These are phyloP conservation scores for Chlamydotis undulata DNA, from an alignment of 2,113 vertebrate species.

Conservation along the genomic window DNA sequence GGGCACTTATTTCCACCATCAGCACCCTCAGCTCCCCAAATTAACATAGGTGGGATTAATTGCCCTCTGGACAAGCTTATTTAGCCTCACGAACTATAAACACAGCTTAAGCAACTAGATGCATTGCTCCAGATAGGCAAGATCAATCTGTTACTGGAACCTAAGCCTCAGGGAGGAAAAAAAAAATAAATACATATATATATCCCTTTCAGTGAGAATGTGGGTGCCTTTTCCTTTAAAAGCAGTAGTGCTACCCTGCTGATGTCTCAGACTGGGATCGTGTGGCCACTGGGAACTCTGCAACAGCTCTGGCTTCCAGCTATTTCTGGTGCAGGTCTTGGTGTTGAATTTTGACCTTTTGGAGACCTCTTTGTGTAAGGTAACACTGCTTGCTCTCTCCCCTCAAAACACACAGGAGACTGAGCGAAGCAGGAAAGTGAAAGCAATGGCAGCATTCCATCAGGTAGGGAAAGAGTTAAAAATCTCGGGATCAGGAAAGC, in stretches of 20 bases:
- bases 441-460: background rate
- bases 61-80: background rate
- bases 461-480: background rate
- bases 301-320: background rate
- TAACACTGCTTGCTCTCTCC: accelerated
- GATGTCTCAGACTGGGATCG: background rate
- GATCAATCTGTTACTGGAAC: background rate
- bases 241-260: background rate
- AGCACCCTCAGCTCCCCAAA: background rate
- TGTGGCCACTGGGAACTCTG: background rate
- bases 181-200: background rate
- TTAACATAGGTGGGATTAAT: background rate
- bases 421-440: background rate
- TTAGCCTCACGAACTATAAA: background rate
- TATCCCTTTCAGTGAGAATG: background rate
- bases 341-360: background rate
- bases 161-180: background rate
- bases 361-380: background rate
- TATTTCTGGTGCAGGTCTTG: background rate
- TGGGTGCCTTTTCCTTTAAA: background rate
- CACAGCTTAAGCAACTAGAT: background rate
- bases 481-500: background rate
- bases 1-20: background rate
- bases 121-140: background rate
- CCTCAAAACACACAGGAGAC: background rate